phyloP scores from a whole-genome alignment of 1,140 invertebrate species.

The Temnothorax curvispinosus region DNA sequence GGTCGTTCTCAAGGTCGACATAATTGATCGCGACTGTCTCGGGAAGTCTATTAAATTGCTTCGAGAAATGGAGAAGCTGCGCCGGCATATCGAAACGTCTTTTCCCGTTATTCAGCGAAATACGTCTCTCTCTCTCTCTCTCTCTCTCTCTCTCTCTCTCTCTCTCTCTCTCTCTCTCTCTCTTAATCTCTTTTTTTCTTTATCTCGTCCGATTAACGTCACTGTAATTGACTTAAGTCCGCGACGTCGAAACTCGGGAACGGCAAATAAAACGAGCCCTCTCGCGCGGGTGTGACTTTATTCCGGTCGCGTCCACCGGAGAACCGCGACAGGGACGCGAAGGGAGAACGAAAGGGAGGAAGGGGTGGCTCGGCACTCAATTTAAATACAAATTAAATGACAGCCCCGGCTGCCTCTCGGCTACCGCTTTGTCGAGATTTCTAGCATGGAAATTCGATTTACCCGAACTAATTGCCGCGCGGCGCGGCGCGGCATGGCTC shows the following conservation, averaged over 20 bases:
- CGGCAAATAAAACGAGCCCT: conserved; percentile 22
- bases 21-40: conserved; percentile 46
- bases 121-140: not conserved
- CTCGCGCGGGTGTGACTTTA: conserved; percentile 19
- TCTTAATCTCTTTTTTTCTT: not conserved
- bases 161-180: too few relatives aligned
- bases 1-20: conserved; percentile 28
- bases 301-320: conserved; percentile 31
- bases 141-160: not conserved
- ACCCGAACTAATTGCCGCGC: conserved; percentile 62
- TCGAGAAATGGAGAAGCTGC: not conserved
- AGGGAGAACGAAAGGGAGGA: not conserved
- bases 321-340: conserved; percentile 24
- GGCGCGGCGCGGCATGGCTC: not conserved
- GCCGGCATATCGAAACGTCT: not conserved
- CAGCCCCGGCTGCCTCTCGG: conserved; percentile 57
- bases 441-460: conserved; percentile 74
- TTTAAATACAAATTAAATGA: conserved; percentile 80
- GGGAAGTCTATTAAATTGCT: conserved; percentile 41
- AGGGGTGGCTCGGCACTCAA: conserved; percentile 64
- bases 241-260: conserved; percentile 51
- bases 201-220: conserved; percentile 54
- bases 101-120: not conserved
- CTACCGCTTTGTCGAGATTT: conserved; percentile 65
- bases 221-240: conserved; percentile 52